Percentiles rank a stretch among this genome's conserved stretches.
These are phyloP conservation scores for Diorhabda carinulata DNA, from an alignment of 1,140 invertebrate species.

Conservation along the genomic window DNA sequence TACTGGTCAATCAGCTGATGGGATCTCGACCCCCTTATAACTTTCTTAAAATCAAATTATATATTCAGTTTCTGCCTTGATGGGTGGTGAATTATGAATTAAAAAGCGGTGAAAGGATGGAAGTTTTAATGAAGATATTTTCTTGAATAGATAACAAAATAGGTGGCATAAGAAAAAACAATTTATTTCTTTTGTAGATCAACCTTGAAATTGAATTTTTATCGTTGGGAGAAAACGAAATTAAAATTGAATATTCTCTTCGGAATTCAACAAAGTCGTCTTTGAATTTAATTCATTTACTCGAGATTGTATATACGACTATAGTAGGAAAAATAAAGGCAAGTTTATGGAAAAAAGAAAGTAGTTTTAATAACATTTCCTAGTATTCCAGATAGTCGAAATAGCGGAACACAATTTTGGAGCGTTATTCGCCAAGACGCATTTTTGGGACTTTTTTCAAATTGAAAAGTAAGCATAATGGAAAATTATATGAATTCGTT, in stretches of 20 bases:
- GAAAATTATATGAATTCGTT: too few species aligned
- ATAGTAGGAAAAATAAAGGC: background rate
- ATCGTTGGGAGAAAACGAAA: background rate
- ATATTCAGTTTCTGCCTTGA: too few species aligned
- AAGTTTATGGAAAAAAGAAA: background rate
- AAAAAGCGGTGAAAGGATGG: too few species aligned
- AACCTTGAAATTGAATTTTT: background rate
- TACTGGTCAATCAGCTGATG: too few species aligned
- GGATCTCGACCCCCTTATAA: too few species aligned
- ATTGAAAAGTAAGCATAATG: conserved; percentile 29
- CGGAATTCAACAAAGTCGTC: background rate
- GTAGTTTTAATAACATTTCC: background rate
- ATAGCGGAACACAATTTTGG: conserved; percentile 36
- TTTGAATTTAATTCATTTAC: background rate
- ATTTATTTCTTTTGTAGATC: background rate
- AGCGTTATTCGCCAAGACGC: conserved; percentile 30
- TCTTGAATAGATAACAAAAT: too few species aligned
- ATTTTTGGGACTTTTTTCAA: conserved; percentile 33
- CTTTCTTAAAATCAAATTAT: too few species aligned
- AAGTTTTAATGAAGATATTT: too few species aligned
- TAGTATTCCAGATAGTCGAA: conserved; percentile 29
- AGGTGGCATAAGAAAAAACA: too few species aligned
- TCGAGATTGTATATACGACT: background rate
- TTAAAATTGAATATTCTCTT: background rate
- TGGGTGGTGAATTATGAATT: too few species aligned